Evolutionary conservation across 2,113 vertebrate species (phyloP).

Genomic region (Vidua macroura): DNA sequence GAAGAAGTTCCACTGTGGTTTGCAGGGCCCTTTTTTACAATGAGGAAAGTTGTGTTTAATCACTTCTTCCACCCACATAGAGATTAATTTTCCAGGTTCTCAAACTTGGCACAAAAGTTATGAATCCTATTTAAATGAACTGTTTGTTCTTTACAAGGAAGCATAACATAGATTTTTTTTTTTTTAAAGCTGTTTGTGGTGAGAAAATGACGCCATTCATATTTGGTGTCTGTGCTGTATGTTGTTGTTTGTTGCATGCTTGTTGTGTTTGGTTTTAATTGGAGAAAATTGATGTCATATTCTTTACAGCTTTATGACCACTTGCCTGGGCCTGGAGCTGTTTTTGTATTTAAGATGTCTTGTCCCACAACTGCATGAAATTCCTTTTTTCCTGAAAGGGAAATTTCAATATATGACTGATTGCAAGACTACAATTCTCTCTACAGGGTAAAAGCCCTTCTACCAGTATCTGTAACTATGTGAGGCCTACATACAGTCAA

Average conservation of each 20-base stretch:
- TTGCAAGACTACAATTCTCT: not conserved
- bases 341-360: not conserved
- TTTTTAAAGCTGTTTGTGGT: not conserved
- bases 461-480: not conserved
- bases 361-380: not conserved
- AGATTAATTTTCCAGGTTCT: not conserved
- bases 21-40: not conserved
- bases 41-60: not conserved
- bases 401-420: not conserved
- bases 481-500: not conserved
- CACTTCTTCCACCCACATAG: not conserved
- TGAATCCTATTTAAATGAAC: not conserved
- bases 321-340: not conserved
- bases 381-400: not conserved
- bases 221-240: not conserved
- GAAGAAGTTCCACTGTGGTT: not conserved
- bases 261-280: not conserved
- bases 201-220: not conserved
- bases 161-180: not conserved
- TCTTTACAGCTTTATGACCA: not conserved
- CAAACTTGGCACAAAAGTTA: not conserved
- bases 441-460: not conserved
- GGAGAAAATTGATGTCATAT: not conserved
- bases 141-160: not conserved
- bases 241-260: not conserved